A percentile compares a stretch with the other conserved stretches of the same genome.
phyloP scores from a whole-genome alignment of 2,113 vertebrate species.

The Lophotis ruficrista region DNA sequence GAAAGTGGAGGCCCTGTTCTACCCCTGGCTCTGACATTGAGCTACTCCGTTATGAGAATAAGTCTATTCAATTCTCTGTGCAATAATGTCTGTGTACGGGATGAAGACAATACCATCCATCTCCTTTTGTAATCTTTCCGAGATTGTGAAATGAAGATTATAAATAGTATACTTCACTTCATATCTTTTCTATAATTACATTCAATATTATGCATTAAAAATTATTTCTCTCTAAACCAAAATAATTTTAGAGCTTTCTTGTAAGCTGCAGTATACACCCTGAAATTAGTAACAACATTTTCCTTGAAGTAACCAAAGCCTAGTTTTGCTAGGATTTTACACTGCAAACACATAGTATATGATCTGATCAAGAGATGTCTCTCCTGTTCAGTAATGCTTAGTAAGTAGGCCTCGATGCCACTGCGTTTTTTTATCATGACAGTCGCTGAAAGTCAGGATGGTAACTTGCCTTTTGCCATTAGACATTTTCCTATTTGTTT shows the following conservation, averaged over 20 bases:
- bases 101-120: background rate
- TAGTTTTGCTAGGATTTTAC: background rate
- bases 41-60: background rate
- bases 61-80: background rate
- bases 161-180: background rate
- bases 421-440: background rate
- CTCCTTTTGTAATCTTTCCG: background rate
- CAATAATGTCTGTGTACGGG: background rate
- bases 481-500: background rate
- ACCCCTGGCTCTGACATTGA: background rate
- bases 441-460: background rate
- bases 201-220: background rate
- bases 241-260: background rate
- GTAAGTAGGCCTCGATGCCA: background rate
- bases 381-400: background rate
- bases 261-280: background rate
- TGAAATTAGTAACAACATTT: background rate
- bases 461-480: background rate
- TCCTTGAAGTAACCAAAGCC: background rate
- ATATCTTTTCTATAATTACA: background rate
- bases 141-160: background rate
- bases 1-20: background rate
- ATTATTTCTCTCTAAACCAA: background rate
- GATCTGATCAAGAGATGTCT: background rate
- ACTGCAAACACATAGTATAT: background rate